Percentiles rank a stretch among this genome's conserved stretches.
Evolutionary conservation across 2,888 invertebrate species (phyloP).

Genomic region (Tetrapedia diversipes): DNA sequence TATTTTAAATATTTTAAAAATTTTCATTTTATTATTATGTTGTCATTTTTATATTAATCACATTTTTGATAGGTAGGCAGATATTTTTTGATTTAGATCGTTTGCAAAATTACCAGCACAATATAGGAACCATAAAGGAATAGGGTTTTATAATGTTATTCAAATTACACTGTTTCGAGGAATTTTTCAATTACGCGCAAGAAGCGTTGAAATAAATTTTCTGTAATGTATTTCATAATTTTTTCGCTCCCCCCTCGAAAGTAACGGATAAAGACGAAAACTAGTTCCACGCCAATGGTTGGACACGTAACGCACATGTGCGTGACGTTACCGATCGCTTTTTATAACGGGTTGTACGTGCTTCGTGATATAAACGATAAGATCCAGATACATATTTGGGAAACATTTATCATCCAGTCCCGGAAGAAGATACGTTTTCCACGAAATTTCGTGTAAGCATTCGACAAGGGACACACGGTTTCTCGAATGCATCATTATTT

Average conservation of each 20-base stretch:
- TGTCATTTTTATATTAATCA: too few relatives aligned
- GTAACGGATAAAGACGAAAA: not conserved
- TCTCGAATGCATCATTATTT: not conserved
- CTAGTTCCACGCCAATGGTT: constrained; percentile 32
- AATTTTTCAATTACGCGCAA: too few relatives aligned
- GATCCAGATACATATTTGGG: constrained; percentile 26
- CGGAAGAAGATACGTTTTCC: not conserved
- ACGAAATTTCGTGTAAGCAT: not conserved
- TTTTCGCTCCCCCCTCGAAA: too few relatives aligned
- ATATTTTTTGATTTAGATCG: too few relatives aligned
- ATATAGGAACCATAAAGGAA: not conserved
- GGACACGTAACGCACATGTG: constrained; percentile 35
- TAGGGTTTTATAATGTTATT: too few relatives aligned
- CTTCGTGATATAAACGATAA: constrained; percentile 18
- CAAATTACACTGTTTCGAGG: too few relatives aligned
- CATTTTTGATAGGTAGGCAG: too few relatives aligned
- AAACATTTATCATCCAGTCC: constrained; percentile 10
- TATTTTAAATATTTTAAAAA: too few relatives aligned
- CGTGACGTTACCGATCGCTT: constrained; percentile 37
- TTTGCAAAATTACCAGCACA: too few relatives aligned
- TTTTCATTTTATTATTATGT: too few relatives aligned
- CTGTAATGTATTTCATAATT: not conserved
- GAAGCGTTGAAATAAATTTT: not conserved
- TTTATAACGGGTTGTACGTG: constrained; percentile 33
- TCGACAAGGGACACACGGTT: not conserved